Base-by-base conservation (phyloP, 1,140 invertebrate genomes). In the Pollicipes pollicipes region DNA sequence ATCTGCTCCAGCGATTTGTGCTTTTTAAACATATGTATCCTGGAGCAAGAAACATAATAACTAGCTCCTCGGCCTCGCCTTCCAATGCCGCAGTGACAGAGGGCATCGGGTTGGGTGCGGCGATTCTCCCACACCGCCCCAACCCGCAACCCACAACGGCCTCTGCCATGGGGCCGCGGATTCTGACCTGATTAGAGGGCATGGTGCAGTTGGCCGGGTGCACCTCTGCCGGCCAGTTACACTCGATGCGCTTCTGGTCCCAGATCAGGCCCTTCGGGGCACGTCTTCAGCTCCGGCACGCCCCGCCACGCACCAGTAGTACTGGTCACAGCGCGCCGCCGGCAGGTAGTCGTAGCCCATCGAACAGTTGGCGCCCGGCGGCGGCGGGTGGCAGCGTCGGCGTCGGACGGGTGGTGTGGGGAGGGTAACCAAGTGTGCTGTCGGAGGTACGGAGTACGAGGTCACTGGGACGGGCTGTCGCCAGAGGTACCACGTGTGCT, bases 221-320 rank as follows among this genome's bases (percentile, higher is more conserved):
- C 10, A 75, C 74, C 45, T 73, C 73, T 0, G 67, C 45, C 10
- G 76, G 71, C 76, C 75, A 76, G 68, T 76, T 74, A 63, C 76
- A 77, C 26, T 31, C 29, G 8, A 30, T 66, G 32, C 35, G 71
- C 21, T 16, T 31, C n/a, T 72, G 66, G 72, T 75, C 76, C 72
- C 75, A 79, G 1, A 75, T 26, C 1, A 76, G 75, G n/a, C 76
- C 78, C 4, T 35, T 6, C n/a, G 0, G 76, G 73, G 69, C 78
- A 79, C n/a, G 72, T 72, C 72, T 76, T 69, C 21, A 76, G 70
- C 3, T 74, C 71, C 0, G 77, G 75, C 45, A 71, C 72, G 28
- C n/a, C 76, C 77, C 8, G 72, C 69, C 29, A 78, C 73, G 31
- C 78, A 79, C 78, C 78, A 79, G 68, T 75, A 79, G 58, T 79